These are phyloP conservation scores for Willisornis vidua DNA, from an alignment of 2,113 vertebrate species.

Conservation along the genomic window DNA sequence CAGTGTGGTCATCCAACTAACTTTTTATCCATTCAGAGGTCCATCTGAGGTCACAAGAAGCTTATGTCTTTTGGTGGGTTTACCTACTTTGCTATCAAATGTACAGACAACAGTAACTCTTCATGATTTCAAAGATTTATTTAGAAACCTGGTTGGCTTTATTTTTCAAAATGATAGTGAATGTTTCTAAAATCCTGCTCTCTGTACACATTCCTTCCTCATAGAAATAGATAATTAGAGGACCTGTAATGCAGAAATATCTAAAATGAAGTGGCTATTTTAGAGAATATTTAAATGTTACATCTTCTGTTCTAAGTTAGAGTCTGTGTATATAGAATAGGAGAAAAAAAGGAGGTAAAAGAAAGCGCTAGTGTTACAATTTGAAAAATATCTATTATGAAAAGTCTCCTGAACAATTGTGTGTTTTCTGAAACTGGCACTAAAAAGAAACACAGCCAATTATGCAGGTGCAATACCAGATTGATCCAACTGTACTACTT, in stretches of 20 bases:
- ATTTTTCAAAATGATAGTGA: not conserved
- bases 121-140: not conserved
- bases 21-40: not conserved
- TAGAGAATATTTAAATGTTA: not conserved
- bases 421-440: not conserved
- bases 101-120: rapidly evolving
- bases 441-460: not conserved
- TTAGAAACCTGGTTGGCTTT: not conserved
- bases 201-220: not conserved
- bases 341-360: not conserved
- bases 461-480: not conserved
- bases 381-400: not conserved
- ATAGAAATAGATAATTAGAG: not conserved
- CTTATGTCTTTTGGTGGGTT: not conserved
- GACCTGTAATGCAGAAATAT: not conserved
- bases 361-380: not conserved
- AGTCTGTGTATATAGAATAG: not conserved
- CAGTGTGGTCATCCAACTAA: not conserved
- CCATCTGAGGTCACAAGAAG: not conserved
- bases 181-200: not conserved
- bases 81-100: not conserved
- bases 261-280: not conserved
- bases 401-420: not conserved
- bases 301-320: not conserved
- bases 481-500: not conserved